phyloP scores from a whole-genome alignment of 2,113 vertebrate genomes.

The Hystrix brachyura region DNA sequence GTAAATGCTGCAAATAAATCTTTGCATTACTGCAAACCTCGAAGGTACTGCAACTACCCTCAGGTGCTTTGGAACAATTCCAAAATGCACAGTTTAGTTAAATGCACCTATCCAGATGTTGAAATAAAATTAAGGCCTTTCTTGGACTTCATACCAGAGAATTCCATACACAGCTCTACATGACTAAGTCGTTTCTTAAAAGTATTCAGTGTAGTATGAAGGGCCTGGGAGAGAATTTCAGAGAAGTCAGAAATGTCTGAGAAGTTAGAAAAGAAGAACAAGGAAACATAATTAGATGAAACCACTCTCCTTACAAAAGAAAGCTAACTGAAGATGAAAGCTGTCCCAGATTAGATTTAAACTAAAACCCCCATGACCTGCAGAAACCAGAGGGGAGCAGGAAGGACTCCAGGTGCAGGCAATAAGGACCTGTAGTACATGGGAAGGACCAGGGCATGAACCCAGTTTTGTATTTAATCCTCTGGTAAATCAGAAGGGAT shows the following conservation, averaged over 20 bases:
- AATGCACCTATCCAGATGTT: conserved; percentile 85
- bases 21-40: conserved; percentile 86
- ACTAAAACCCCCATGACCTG: background rate
- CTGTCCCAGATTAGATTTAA: background rate
- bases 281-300: background rate
- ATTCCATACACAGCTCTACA: conserved; percentile 63
- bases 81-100: conserved; percentile 88
- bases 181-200: conserved; percentile 51
- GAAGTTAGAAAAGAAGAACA: conserved; percentile 19
- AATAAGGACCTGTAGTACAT: background rate
- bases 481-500: background rate
- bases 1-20: conserved; percentile 85
- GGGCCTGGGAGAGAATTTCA: conserved; percentile 32
- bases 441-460: background rate
- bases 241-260: conserved; percentile 22
- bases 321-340: background rate
- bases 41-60: conserved; percentile 84
- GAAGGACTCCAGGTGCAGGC: background rate
- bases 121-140: conserved; percentile 85
- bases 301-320: background rate
- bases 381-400: background rate
- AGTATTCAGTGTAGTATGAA: background rate
- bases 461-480: background rate
- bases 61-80: conserved; percentile 87
- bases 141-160: conserved; percentile 74